Conservation (phyloP, 2,888 invertebrate species). For the Melanostoma mellinum region DNA sequence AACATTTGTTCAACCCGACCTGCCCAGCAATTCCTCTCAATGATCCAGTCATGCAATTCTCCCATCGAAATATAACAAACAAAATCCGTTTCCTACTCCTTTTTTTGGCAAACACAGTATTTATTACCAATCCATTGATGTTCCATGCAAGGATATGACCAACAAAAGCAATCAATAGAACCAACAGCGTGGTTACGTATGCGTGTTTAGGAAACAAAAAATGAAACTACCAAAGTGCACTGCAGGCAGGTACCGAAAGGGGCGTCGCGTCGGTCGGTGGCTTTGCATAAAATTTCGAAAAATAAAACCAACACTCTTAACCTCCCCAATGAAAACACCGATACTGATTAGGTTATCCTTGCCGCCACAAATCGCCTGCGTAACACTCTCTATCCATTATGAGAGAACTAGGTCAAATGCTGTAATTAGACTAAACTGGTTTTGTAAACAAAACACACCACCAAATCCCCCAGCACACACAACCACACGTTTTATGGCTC, state of each 20-base stretch:
- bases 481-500: neutral
- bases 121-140: constrained; percentile 54
- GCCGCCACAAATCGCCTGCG: constrained; percentile 17
- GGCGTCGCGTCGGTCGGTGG: too few relatives aligned
- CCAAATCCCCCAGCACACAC: constrained; percentile 6
- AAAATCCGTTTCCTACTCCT: constrained; percentile 6
- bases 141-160: constrained; percentile 26
- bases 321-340: constrained; percentile 11
- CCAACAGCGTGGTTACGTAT: constrained; percentile 47
- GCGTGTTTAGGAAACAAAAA: constrained; percentile 37
- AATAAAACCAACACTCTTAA: constrained; percentile 4
- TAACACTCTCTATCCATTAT: constrained; percentile 10
- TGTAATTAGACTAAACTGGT: constrained; percentile 52
- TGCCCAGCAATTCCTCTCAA: neutral
- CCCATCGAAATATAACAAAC: constrained; percentile 30
- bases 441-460: constrained; percentile 30
- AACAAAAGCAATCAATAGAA: constrained; percentile 58
- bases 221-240: constrained; percentile 12
- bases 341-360: constrained; percentile 29
- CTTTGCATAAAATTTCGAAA: neutral
- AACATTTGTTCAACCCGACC: constrained; percentile 46
- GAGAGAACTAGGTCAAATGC: constrained; percentile 52
- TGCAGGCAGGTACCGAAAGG: neutral
- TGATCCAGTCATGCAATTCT: constrained; percentile 50
- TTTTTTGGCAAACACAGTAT: constrained; percentile 54